phyloP scores from a whole-genome alignment of 1,140 invertebrate genomes.

The Colletes latitarsis region DNA sequence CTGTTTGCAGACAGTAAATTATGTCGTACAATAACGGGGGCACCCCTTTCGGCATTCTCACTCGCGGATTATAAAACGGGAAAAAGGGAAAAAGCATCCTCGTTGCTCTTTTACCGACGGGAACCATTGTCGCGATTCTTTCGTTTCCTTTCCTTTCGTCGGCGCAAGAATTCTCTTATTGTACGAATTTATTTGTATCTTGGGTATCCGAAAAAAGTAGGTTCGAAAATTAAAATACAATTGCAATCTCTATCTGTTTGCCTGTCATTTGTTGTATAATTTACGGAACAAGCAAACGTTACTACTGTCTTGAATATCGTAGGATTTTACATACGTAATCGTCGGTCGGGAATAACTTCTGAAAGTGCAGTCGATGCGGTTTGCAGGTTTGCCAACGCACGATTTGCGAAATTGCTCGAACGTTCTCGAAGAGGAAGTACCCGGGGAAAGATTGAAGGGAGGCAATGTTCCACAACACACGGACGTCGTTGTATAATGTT shows the following conservation, averaged over 20 bases:
- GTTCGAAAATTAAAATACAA: no score
- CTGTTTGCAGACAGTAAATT: slow-evolving; percentile 82
- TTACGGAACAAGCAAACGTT: no score
- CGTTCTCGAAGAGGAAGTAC: not conserved
- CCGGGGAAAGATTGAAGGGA: not conserved
- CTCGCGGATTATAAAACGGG: slow-evolving; percentile 66
- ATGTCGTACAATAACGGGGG: slow-evolving; percentile 74
- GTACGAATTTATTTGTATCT: no score
- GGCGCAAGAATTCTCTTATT: not conserved
- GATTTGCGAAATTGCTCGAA: not conserved
- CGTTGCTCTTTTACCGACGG: slow-evolving; percentile 52
- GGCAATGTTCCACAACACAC: not conserved
- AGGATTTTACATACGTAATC: no score
- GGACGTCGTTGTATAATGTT: slow-evolving; percentile 18
- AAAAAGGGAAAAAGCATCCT: slow-evolving; percentile 44
- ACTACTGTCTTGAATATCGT: no score
- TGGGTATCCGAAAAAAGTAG: no score
- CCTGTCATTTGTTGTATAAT: no score
- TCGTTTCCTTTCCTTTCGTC: not conserved
- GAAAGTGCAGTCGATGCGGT: not conserved
- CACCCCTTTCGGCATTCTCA: slow-evolving; percentile 48
- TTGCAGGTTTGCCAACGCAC: not conserved
- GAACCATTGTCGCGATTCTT: not conserved
- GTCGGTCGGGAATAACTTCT: not conserved
- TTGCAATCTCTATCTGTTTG: no score